These are phyloP conservation scores for Eugnorisma glareosa DNA, from an alignment of 2,888 invertebrate genomes.

Conservation along the genomic window DNA sequence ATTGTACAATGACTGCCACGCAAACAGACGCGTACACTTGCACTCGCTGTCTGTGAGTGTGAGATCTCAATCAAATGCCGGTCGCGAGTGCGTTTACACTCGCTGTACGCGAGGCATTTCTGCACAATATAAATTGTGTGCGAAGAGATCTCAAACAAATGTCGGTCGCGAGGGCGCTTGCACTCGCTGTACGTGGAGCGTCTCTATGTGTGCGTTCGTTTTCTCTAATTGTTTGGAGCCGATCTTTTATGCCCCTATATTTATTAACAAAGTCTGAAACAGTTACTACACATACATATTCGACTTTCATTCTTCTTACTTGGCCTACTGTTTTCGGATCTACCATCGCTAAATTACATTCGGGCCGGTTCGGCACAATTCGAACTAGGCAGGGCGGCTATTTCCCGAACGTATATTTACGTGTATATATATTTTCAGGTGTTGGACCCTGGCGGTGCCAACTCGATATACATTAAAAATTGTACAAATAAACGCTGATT, in stretches of 20 bases:
- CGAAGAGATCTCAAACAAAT: too few relatives aligned
- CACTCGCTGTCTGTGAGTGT: too few relatives aligned
- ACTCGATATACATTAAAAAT: not conserved
- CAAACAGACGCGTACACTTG: too few relatives aligned
- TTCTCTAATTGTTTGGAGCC: not conserved
- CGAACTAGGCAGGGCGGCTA: not conserved
- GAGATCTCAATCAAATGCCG: not conserved
- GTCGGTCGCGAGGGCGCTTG: too few relatives aligned
- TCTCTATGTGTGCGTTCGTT: too few relatives aligned
- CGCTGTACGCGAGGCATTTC: not conserved
- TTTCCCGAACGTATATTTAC: not conserved
- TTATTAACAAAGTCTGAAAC: not conserved
- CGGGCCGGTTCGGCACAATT: not conserved
- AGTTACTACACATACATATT: not conserved
- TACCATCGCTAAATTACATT: not conserved
- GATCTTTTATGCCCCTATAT: not conserved
- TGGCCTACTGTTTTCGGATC: not conserved
- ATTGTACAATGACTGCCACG: slow-evolving; percentile 1
- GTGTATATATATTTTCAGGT: too few relatives aligned
- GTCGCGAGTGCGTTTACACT: not conserved
- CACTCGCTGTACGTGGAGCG: too few relatives aligned
- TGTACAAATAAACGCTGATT: not conserved
- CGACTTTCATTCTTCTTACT: not conserved
- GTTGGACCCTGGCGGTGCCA: too few relatives aligned
- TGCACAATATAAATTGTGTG: too few relatives aligned